phyloP scores from a whole-genome alignment of 2,797 vertebrate genomes.

The Potorous gilbertii region DNA sequence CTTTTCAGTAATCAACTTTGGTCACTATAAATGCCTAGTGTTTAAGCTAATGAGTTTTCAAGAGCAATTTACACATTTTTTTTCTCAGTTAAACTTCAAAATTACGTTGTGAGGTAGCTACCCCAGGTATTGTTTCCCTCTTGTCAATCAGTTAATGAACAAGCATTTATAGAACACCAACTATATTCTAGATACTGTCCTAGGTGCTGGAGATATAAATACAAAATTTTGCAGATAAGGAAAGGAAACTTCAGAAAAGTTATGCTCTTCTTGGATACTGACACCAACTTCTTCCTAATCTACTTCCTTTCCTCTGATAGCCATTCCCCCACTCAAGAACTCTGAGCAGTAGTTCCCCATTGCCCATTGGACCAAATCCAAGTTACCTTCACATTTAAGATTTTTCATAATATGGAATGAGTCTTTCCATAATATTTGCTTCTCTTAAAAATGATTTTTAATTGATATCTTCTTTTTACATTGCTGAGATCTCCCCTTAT shows the following conservation, averaged over 20 bases:
- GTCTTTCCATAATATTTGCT: not conserved
- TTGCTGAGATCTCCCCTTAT: not conserved
- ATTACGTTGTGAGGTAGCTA: not conserved
- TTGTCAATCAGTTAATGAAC: not conserved
- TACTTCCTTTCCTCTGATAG: not conserved
- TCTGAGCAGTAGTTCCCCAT: not conserved
- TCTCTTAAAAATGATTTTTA: not conserved
- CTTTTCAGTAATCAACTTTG: not conserved
- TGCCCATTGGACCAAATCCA: not conserved
- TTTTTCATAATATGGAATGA: not conserved
- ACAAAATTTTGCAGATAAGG: not conserved
- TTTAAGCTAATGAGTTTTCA: no score
- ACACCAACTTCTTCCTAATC: not conserved
- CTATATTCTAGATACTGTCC: no score
- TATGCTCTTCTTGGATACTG: not conserved
- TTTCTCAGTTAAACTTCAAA: not conserved
- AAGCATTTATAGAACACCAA: no score
- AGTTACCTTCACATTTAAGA: not conserved
- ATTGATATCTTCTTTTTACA: not conserved
- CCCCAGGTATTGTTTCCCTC: not conserved
- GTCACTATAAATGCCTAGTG: not conserved
- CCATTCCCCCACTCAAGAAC: not conserved
- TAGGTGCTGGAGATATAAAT: not conserved
- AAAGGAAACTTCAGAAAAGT: not conserved
- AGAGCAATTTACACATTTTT: not conserved